Evolutionary conservation across 2,797 vertebrate species (phyloP).

Genomic region (Clangula hyemalis): DNA sequence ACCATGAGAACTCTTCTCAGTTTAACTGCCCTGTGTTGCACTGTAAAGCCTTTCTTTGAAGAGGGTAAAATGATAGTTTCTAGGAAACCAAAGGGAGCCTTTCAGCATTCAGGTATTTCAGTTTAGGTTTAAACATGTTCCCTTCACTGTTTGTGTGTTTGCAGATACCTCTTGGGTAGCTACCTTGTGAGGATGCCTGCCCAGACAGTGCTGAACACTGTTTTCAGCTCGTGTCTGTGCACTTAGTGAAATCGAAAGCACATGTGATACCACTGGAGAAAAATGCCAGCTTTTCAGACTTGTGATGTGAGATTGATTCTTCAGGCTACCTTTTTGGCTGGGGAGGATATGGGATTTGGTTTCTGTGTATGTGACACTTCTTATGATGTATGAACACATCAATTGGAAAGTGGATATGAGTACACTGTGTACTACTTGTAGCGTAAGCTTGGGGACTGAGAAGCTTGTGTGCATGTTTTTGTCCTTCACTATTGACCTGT

Average conservation of each 20-base stretch:
- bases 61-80: not conserved
- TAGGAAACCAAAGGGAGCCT: not conserved
- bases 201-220: not conserved
- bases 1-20: accelerated
- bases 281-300: accelerated
- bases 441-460: not conserved
- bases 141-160: not conserved
- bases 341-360: not conserved
- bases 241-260: not conserved
- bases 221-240: not conserved
- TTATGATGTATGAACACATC: not conserved
- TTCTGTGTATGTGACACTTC: not conserved
- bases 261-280: not conserved
- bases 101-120: not conserved
- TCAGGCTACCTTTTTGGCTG: not conserved
- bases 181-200: not conserved
- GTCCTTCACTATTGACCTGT: not conserved
- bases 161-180: not conserved
- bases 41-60: not conserved
- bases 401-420: not conserved
- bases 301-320: not conserved
- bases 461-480: not conserved
- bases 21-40: not conserved
- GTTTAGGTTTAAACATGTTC: not conserved
- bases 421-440: not conserved